These are phyloP conservation scores for Agonopterix subpropinquella DNA, from an alignment of 2,888 invertebrate genomes.

Conservation along the genomic window DNA sequence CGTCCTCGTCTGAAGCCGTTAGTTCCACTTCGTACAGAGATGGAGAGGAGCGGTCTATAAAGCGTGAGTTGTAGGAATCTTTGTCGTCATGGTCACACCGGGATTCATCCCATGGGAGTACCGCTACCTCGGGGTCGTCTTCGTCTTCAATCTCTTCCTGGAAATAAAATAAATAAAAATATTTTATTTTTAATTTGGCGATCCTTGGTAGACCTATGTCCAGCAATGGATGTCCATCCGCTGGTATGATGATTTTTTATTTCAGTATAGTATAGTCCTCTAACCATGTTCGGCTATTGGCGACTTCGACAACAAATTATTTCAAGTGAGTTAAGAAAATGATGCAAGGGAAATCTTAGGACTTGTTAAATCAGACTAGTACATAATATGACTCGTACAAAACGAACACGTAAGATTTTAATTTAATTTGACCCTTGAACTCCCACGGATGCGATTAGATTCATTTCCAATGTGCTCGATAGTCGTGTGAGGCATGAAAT, in stretches of 20 bases:
- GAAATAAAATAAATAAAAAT: background rate
- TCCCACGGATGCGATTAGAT: too few species aligned
- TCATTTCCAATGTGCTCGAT: too few species aligned
- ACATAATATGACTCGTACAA: too few species aligned
- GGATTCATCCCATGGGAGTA: slow-evolving; percentile 15
- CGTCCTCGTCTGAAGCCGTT: slow-evolving; percentile 65
- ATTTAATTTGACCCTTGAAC: too few species aligned
- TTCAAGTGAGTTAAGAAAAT: background rate
- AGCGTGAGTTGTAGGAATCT: background rate
- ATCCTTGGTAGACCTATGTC: too few species aligned
- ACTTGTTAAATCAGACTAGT: background rate
- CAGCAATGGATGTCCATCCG: too few species aligned
- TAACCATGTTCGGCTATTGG: too few species aligned
- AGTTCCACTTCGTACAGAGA: slow-evolving; percentile 60
- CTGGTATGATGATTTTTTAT: too few species aligned
- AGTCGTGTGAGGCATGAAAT: too few species aligned
- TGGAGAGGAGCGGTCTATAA: slow-evolving; percentile 36
- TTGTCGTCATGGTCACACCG: background rate
- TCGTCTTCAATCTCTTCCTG: slow-evolving; percentile 23
- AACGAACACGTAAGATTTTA: too few species aligned
- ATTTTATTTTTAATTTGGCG: background rate
- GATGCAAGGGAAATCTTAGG: background rate
- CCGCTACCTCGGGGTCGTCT: background rate
- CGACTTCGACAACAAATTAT: too few species aligned
- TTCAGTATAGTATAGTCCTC: too few species aligned